Evolutionary conservation across 2,113 vertebrate genomes (phyloP).

Genomic region (Nibea coibor): DNA sequence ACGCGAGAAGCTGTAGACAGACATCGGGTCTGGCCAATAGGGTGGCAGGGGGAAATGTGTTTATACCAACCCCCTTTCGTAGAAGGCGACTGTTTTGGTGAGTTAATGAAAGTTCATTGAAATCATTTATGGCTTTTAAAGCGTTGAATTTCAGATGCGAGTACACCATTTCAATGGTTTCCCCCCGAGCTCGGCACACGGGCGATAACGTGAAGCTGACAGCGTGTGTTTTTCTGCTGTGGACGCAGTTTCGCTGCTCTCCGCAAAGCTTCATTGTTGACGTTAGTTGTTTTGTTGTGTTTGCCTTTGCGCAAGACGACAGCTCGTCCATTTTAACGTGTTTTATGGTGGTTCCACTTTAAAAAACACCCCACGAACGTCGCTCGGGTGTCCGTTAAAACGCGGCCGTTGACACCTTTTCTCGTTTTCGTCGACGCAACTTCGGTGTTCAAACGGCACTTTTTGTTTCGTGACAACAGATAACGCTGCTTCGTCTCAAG

Average conservation of each 20-base stretch:
- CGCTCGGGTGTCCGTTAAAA: accelerated
- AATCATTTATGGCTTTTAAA: conserved; percentile 58
- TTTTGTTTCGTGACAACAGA: conserved; percentile 35
- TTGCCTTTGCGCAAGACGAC: conserved; percentile 57
- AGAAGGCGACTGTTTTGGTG: conserved; percentile 79
- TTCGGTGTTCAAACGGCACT: conserved; percentile 12
- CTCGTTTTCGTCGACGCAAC: conserved; percentile 40
- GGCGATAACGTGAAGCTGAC: conserved; percentile 46
- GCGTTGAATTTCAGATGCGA: neutral
- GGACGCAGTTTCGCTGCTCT: conserved; percentile 42
- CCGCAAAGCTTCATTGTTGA: conserved; percentile 71
- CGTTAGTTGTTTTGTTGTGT: conserved; percentile 67
- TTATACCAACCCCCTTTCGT: conserved; percentile 65
- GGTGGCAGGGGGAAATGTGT: conserved; percentile 25
- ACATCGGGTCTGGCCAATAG: conserved; percentile 46
- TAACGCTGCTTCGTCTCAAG: conserved; percentile 5
- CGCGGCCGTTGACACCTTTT: accelerated
- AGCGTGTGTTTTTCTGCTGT: conserved; percentile 8
- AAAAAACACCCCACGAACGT: accelerated
- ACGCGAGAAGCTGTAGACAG: neutral
- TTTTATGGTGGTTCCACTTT: neutral
- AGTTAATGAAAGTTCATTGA: conserved; percentile 77
- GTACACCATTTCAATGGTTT: neutral
- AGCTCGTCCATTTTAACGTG: neutral
- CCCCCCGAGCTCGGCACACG: neutral